Evolutionary conservation across 2,113 vertebrate genomes (phyloP), one percentile per base, ranked within the genome.

Genomic region (Heterotilapia buettikoferi): DNA sequence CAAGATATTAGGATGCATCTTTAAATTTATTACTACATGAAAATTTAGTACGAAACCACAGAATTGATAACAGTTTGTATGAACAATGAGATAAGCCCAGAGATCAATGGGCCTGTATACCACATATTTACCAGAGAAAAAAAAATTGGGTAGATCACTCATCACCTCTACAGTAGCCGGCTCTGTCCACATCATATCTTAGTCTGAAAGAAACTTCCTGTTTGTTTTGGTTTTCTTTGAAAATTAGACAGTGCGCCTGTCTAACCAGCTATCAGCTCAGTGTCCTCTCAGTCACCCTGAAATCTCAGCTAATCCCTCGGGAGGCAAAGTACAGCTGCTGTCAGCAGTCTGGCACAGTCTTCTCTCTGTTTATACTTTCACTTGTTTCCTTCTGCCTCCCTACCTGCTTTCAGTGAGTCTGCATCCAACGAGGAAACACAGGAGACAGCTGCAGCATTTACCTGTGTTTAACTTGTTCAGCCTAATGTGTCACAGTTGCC

Each of bases 271-370:
- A 45, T 86, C 83, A 47, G 86, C 82, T 54, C 83, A 24, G 8
- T 84, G 92, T 92, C 92, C 84, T 81, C 43, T 83, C 83, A 80
- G 73, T 90, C 84, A 90, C 86, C 92, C 80, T 89, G 86, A 93
- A 90, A 61, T 80, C 66, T 84, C 86, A 57, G 80, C 47, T 88
- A 84, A 92, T 89, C 89, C 89, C 54, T 5, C 31, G 40, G 59
- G 10, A 78, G 40, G 43, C 19, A 26, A 79, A 47, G 31, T 19
- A 50, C 40, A 40, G 76, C 31, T 13, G 24, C 78, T 86, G 78
- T 84, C 82, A 86, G 56, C n/a, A 73, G 61, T 18, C 84, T 85
- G 84, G 19, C 21, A 80, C 63, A 54, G 29, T 54, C 29, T 71
- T 29, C 21, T 4, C 66, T 68, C 43, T 50, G 80, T 83, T 84